Evolutionary conservation across 2,888 invertebrate species (phyloP), one percentile per base, ranked within the genome.

Genomic region (Parelbella ahira): DNA sequence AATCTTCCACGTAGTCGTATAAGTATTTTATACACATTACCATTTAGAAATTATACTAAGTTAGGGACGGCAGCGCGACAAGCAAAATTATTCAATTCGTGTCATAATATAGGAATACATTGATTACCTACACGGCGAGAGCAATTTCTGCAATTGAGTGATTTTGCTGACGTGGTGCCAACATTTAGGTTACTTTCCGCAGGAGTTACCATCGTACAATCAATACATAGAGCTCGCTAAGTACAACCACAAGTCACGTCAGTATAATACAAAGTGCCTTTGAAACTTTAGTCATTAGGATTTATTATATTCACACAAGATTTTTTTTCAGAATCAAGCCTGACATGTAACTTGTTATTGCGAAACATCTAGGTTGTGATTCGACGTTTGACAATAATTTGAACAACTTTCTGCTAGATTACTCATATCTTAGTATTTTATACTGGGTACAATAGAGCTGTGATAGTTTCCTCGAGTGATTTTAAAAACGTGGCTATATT

Each of bases 161-260:
- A 66, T 53, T 73, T 73, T 69, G 63, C 64, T 54, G 53, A 57
- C 70, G 65, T 56, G 60, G 65, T 71, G 65, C 58, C 64, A n/a
- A n/a, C 50, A 51, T 51, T 67, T 74, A 76, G 76, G 58, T 63
- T 71, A 67, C 38, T 66, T 73, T 68, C 80, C 71, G 74, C 63
- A 63, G 71, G 77, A 87, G 86, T 87, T 87, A 87, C 86, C 86
- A 87, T 70, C 83, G 73, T 80, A 79, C 83, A 81, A 84, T 86
- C 84, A 83, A 80, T 67, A 76, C 79, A 81, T 83, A 76, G 66
- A 71, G 62, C 71, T 73, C 76, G 72, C 70, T 69, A 68, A 82
- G 83, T 86, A 83, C 84, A 84, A 84, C 75, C 71, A 67, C 69
- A 67, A 76, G 60, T 86, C 86, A 82, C 80, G 81, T 84, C 84